Evolutionary conservation across 2,797 vertebrate species (phyloP).

Genomic region (Astyanax mexicanus): DNA sequence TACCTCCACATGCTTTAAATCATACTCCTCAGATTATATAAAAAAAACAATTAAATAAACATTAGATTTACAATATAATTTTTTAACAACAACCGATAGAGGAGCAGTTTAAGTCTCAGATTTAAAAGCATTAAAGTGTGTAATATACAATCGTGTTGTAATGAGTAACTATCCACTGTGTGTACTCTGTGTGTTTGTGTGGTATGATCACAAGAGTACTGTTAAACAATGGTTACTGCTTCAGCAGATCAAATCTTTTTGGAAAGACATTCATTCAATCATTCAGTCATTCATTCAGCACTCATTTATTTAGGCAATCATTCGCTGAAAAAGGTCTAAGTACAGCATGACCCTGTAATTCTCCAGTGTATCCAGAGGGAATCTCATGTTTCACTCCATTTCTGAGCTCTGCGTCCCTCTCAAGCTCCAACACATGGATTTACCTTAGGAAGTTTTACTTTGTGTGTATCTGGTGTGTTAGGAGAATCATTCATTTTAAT

Average conservation of each 20-base stretch:
- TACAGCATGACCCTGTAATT: slow-evolving; percentile 33
- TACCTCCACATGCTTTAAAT: slow-evolving; percentile 35
- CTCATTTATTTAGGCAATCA: not conserved
- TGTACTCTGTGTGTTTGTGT: slow-evolving; percentile 14
- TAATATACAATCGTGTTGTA: slow-evolving; percentile 40
- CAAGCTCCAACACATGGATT: slow-evolving; percentile 5
- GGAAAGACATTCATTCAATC: slow-evolving; percentile 1
- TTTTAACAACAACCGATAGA: slow-evolving; percentile 36
- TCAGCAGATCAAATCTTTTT: slow-evolving; percentile 35
- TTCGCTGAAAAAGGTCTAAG: slow-evolving; percentile 25
- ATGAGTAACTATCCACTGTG: slow-evolving; percentile 15
- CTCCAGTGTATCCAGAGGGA: slow-evolving; percentile 33
- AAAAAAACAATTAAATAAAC: slow-evolving; percentile 29
- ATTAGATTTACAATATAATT: slow-evolving; percentile 36
- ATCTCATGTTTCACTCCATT: slow-evolving; percentile 17
- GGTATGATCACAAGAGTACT: slow-evolving; percentile 24
- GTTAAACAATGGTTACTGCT: slow-evolving; percentile 23
- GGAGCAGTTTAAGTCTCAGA: slow-evolving; percentile 32
- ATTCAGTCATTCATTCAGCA: slow-evolving; percentile 6
- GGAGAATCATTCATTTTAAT: slow-evolving; percentile 15
- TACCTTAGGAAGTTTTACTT: not conserved
- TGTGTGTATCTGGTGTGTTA: slow-evolving; percentile 35
- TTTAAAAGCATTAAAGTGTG: slow-evolving; percentile 36
- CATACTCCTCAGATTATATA: slow-evolving; percentile 28
- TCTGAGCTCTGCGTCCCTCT: not conserved